Conservation (phyloP, 2,113 vertebrate genomes). For the Myanophis thanlyinensis region DNA sequence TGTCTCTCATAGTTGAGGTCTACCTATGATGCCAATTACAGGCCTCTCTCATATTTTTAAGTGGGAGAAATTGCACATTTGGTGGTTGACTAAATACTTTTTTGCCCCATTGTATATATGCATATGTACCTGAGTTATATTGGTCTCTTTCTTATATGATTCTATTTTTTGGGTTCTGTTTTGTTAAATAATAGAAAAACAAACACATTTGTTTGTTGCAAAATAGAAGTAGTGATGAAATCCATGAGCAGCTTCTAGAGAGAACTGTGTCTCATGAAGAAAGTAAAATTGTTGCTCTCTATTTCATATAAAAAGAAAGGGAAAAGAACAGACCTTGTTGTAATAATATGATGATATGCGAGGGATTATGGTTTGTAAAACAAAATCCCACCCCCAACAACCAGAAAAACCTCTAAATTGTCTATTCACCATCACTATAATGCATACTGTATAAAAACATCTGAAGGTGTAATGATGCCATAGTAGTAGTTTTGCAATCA, state of each 20-base stretch:
- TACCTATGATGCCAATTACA: no score
- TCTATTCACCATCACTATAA: neutral
- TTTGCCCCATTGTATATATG: no score
- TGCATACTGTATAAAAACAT: neutral
- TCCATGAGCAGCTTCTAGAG: neutral
- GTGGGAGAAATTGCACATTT: no score
- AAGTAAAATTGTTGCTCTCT: neutral
- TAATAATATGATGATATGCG: neutral
- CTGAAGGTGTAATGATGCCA: neutral
- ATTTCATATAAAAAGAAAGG: neutral
- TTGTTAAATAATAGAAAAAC: neutral
- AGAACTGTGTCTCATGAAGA: neutral
- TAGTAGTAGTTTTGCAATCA: neutral
- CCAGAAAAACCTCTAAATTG: neutral
- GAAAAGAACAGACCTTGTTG: neutral
- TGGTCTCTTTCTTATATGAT: neutral
- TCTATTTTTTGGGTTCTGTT: neutral
- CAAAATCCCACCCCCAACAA: neutral
- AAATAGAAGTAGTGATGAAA: neutral
- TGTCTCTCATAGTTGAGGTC: no score
- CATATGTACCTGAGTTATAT: neutral
- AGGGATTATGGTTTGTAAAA: neutral
- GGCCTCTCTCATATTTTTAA: no score
- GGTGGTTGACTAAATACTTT: no score
- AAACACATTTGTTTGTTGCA: neutral